Conservation (phyloP, 1,140 invertebrate genomes). For the Coenobita brevimanus region DNA sequence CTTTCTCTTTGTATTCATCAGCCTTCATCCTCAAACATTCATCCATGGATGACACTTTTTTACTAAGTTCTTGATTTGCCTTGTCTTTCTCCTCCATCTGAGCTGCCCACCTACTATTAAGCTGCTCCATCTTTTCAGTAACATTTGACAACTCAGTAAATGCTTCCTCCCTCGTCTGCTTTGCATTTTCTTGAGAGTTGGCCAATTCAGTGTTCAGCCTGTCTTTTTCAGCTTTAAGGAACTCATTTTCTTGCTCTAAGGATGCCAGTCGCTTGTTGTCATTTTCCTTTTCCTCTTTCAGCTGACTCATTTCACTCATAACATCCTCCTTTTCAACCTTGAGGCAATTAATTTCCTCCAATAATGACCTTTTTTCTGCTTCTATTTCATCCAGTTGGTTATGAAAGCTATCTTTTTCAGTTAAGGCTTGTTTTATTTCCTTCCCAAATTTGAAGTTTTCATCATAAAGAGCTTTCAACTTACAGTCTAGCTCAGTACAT, state of each 20-base stretch:
- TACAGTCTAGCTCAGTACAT: neutral
- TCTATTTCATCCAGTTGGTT: constrained; percentile 21
- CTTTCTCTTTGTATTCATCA: constrained; percentile 35
- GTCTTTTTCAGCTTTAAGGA: constrained; percentile 30
- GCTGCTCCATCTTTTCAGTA: constrained; percentile 43
- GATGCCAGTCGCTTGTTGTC: constrained; percentile 17
- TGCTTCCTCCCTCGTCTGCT: neutral
- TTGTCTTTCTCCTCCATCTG: constrained; percentile 51
- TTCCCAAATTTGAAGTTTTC: constrained; percentile 4
- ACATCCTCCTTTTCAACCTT: constrained; percentile 44
- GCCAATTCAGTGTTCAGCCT: constrained; percentile 22
- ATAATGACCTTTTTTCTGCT: neutral
- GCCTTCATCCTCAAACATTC: constrained; percentile 16
- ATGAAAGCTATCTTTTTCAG: constrained; percentile 22
- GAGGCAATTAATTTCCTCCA: constrained; percentile 9
- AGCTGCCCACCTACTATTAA: constrained; percentile 30
- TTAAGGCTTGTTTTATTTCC: neutral
- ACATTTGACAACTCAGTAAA: constrained; percentile 17
- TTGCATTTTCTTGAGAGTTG: constrained; percentile 10
- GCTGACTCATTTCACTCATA: neutral
- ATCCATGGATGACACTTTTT: constrained; percentile 34
- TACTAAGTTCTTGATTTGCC: constrained; percentile 31
- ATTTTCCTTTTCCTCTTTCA: constrained; percentile 39
- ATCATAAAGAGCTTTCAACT: neutral
- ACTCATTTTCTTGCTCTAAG: constrained; percentile 31